phyloP scores from a whole-genome alignment of 2,888 invertebrate species.

The Hypercompe scribonia region DNA sequence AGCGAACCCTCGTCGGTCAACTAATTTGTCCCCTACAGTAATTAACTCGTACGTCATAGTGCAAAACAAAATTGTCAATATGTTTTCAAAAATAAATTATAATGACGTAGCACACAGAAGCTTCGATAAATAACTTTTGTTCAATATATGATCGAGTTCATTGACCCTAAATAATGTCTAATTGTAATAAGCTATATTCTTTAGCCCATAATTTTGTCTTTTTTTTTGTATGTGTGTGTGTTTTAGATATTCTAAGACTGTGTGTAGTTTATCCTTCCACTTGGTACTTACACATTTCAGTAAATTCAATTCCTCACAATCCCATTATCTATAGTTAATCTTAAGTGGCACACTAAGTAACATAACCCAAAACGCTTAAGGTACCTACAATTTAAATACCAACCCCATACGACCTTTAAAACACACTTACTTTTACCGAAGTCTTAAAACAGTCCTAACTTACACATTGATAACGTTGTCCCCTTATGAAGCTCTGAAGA shows the following conservation, averaged over 20 bases:
- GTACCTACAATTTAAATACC: neutral
- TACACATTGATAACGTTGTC: neutral
- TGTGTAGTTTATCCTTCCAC: too few relatives aligned
- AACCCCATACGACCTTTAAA: neutral
- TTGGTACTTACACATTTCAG: neutral
- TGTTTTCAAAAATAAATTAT: neutral
- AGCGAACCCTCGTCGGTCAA: constrained; percentile 30
- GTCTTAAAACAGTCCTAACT: neutral
- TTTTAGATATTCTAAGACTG: too few relatives aligned
- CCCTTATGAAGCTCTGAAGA: neutral
- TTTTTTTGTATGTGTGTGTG: too few relatives aligned
- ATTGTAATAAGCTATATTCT: neutral
- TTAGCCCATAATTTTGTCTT: neutral
- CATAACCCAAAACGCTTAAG: neutral
- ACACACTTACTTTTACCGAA: neutral
- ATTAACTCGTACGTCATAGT: constrained; percentile 38
- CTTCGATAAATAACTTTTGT: neutral
- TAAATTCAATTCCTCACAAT: neutral
- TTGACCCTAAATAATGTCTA: neutral
- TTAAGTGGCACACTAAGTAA: neutral
- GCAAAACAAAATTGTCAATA: constrained; percentile 21
- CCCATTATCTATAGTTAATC: neutral
- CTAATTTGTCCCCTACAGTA: constrained; percentile 34
- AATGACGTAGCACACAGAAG: neutral
- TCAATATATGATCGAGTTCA: neutral